Base-by-base conservation (phyloP, 2,113 vertebrate species). In the Nymphicus hollandicus region DNA sequence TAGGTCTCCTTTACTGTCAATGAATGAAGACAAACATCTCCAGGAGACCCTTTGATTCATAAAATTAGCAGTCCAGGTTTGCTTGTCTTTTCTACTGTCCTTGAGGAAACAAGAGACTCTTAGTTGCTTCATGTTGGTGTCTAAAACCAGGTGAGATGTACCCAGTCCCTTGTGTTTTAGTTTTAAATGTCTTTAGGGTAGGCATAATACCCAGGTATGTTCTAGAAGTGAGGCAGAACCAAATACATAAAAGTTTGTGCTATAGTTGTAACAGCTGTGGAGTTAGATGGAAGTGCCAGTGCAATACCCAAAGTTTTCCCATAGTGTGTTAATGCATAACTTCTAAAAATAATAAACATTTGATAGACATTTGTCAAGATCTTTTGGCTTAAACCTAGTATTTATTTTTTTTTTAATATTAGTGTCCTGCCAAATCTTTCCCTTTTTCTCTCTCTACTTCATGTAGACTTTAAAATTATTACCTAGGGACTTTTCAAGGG, bases 381-480 rank as follows among this genome's bases (percentile, higher is more conserved):
- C 20, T 92, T 74, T 88, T 90, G n/a, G 53, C 43, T 78, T 93
- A 86, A 92, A 64, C 5, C 35, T 78, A 17, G 74, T n/a, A 5
- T 58, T 41, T 17, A 16, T 69, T 86, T 76, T 33, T 74, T 86
- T 71, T 27, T 61, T 23, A 47, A 77, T 81, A 18, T 90, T 83
- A 89, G 86, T 86, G 55, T 91, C 63, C 53, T 87, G 88, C 93
- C 85, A 94, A 95, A 49, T 86, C 13, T 91, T 97, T 96, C 83
- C n/a, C 47, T 96, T 97, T 91, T 71, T 46, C 37, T 80, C n/a
- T 71, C 33, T 81, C 46, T 70, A 41, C 17, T 86, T 96, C 95
- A 71, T 58, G 23, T 33, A 89, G 61, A 64, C 46, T 88, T 95
- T 65, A 86, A 88, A 97, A 93, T 28, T 89, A 63, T 77, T 91